A percentile compares a stretch with the other conserved stretches of the same genome.
phyloP scores from a whole-genome alignment of 2,888 invertebrate genomes.

The Monochamus alternatus region DNA sequence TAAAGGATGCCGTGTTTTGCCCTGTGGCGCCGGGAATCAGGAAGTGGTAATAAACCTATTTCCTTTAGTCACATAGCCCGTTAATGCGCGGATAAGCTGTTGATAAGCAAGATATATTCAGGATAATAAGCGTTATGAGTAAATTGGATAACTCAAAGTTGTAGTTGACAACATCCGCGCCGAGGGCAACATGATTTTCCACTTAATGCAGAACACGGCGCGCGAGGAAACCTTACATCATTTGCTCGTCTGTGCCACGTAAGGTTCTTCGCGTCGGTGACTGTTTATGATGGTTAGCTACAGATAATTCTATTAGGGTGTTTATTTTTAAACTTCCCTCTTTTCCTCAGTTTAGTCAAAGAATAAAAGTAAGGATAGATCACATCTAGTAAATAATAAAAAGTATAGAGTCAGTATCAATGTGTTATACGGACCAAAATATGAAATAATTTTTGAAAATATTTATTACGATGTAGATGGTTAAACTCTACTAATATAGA shows the following conservation, averaged over 20 bases:
- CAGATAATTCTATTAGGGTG: not conserved
- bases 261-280: conserved; percentile 26
- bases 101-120: conserved; percentile 54
- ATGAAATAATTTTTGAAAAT: no score
- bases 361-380: no score
- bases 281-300: conserved; percentile 14
- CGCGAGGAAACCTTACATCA: conserved; percentile 56
- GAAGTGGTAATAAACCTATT: conserved; percentile 43
- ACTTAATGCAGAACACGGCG: conserved; percentile 57
- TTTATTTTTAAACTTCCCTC: no score
- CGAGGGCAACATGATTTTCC: conserved; percentile 58
- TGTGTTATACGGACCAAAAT: no score
- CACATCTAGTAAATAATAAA: no score
- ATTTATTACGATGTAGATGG: no score
- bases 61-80: conserved; percentile 34
- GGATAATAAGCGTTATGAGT: conserved; percentile 57
- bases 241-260: conserved; percentile 48
- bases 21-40: conserved; percentile 19
- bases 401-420: no score
- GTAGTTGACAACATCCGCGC: conserved; percentile 58
- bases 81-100: conserved; percentile 44
- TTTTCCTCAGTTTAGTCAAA: no score
- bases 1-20: conserved; percentile 18
- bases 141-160: conserved; percentile 58
- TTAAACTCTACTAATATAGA: no score